Evolutionary conservation across 2,113 vertebrate species (phyloP).

Genomic region (Pionites leucogaster): DNA sequence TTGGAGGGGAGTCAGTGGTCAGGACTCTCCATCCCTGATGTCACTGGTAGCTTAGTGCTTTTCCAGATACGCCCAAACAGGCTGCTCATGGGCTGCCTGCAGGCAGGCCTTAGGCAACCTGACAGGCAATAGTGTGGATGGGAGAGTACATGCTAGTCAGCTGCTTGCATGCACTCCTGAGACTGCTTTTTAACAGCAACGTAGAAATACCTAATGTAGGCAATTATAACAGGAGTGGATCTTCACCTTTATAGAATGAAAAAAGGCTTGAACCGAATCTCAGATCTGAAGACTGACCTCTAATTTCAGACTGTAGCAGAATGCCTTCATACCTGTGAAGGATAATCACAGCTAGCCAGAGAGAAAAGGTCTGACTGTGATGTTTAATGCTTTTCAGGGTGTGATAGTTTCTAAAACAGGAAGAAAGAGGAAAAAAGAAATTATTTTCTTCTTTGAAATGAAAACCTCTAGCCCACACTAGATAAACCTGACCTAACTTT

Average conservation of each 20-base stretch:
- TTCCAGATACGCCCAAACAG: not conserved
- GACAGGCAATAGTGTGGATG: not conserved
- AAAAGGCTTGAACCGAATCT: not conserved
- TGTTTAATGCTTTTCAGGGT: not conserved
- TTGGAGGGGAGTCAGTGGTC: not conserved
- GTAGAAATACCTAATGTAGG: not conserved
- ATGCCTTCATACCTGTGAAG: not conserved
- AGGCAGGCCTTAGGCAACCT: constrained; percentile 53
- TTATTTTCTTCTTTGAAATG: not conserved
- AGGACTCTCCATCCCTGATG: not conserved
- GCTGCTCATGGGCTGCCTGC: constrained; percentile 28
- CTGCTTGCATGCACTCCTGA: not conserved
- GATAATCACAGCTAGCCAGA: constrained; percentile 3
- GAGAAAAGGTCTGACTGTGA: constrained; percentile 25
- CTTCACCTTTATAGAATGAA: not conserved
- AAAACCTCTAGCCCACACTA: not conserved
- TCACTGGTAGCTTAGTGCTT: not conserved
- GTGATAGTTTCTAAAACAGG: not conserved
- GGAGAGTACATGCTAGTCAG: not conserved
- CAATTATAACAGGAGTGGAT: constrained; percentile 3
- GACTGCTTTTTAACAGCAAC: not conserved
- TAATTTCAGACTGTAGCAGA: not conserved
- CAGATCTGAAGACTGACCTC: constrained; percentile 48
- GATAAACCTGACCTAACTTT: not conserved
- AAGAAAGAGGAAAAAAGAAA: not conserved